Evolutionary conservation across 2,113 vertebrate species (phyloP), one percentile per base, ranked within the genome.

Genomic region (Junco hyemalis): DNA sequence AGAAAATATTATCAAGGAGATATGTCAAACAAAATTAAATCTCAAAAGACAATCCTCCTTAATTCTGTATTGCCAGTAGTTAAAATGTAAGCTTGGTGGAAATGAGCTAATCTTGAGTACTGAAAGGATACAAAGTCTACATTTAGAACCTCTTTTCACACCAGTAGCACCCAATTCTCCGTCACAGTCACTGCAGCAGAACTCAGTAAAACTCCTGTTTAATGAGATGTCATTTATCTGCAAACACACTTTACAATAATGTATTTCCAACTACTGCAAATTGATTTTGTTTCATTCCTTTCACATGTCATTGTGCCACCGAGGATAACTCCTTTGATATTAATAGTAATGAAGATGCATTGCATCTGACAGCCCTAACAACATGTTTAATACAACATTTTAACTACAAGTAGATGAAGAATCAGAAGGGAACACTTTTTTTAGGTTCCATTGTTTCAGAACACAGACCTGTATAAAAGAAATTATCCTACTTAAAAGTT

Each of bases 311-410:
- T 36, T 79, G 64, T 78, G 50, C 76, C 91, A 88, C 50, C 71
- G 36, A 94, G 71, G 36, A 78, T 79, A 86, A 83, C 89, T 95
- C 74, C 56, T 95, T 92, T 92, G 79, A 79, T 83, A 91, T 95
- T 95, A 94, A 94, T 73, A 92, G 82, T 73, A 93, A 95, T 78
- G 82, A 86, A 93, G 90, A 96, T 53, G 47, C 56, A 92, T 96
- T 92, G 60, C 47, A 92, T 91, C 80, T 96, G 94, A 94, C 91
- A 96, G 48, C 65, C 68, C 88, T 92, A 96, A 96, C 81, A 96
- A 95, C 81, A 86, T 20, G 59, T 84, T 97, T 96, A 96, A 96
- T 83, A 86, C 81, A 91, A 90, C 70, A 47, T 80, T 90, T 93
- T 93, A 96, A 88, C 85, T 87, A 25, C 74, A 80, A 88, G 76